Evolutionary conservation across 30 jellyfish, hydroid and myxozoan genomes (phyloP), one percentile per base, ranked within the genome.

Genomic region (Haliclystus octoradiatus): DNA sequence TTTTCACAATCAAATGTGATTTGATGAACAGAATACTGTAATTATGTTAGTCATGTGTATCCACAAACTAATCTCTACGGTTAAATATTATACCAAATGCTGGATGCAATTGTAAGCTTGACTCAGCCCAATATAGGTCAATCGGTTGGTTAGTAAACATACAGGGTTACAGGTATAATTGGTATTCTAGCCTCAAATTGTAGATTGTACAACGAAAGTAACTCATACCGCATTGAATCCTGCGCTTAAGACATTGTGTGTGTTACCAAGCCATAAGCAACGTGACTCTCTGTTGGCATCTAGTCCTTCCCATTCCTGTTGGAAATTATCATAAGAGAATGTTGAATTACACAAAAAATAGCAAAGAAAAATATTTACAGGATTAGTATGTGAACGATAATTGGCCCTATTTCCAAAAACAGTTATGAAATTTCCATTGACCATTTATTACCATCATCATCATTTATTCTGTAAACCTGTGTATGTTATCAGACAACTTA

Each of bases 241-340:
- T 2, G 94, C 73, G 14, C 93, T 77, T 0, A 88, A 72, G 24
- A 88, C 33, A 49, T 51, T 65, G 35, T 88, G 93, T 1, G 85
- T 69, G 73, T 80, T 76, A 1, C 95, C 94, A 35, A 88, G 80
- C 97, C 97, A 88, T 46, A 80, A 84, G 22, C 84, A 29, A 30
- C 86, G 74, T 1, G 97, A 88, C 40, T 88, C 97, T 66, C 79
- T 80, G 32, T 72, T 71, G 46, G 94, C 94, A 30, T 70, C 76
- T 69, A 73, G 73, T 14, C 97, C 97, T 53, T 26, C 40, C 2
- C 74, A 51, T 73, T 85, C 70, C 97, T 88, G 63, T 2, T 5
- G 5, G 13, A 53, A 24, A 26, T n/a, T 40, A 40, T 5, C 9
- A 19, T 40, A 40, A 9, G 19, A 40, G 19, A 40, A 9, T 9